Percentiles rank a stretch among this genome's conserved stretches.
These are phyloP conservation scores for Tortrix viridana DNA, from an alignment of 2,888 invertebrate genomes.

Conservation along the genomic window DNA sequence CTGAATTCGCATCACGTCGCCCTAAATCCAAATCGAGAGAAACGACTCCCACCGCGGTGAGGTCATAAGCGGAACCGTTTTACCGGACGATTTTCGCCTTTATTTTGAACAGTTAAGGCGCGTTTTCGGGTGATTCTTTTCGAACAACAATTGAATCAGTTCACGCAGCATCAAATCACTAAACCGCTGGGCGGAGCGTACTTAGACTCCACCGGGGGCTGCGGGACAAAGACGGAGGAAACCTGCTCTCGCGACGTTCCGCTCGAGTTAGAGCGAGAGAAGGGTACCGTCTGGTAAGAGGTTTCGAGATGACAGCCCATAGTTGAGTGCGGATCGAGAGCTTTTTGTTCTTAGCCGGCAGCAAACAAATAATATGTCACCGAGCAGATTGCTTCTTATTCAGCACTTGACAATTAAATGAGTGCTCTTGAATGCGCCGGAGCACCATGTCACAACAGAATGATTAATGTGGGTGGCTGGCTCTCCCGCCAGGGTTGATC, in stretches of 20 bases:
- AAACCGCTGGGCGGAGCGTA: slow-evolving; percentile 84
- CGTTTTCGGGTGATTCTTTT: slow-evolving; percentile 68
- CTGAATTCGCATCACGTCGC: slow-evolving; percentile 83
- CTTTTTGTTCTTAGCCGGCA: slow-evolving; percentile 77
- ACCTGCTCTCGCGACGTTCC: slow-evolving; percentile 50
- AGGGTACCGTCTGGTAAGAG: slow-evolving; percentile 62
- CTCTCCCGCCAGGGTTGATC: slow-evolving; percentile 74
- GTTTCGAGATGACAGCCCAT: slow-evolving; percentile 72
- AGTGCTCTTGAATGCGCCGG: slow-evolving; percentile 74
- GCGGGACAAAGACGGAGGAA: slow-evolving; percentile 71
- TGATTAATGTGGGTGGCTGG: slow-evolving; percentile 71
- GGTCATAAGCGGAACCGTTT: slow-evolving; percentile 77
- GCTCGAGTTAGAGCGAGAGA: slow-evolving; percentile 66
- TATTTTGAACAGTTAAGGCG: slow-evolving; percentile 75
- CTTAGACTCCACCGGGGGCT: slow-evolving; percentile 78
- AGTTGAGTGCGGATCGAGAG: slow-evolving; percentile 75
- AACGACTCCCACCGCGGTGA: slow-evolving; percentile 78
- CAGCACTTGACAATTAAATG: slow-evolving; percentile 82
- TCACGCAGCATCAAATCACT: slow-evolving; percentile 85
- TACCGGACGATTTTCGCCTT: slow-evolving; percentile 81
- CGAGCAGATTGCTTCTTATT: slow-evolving; percentile 81
- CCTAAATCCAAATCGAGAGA: slow-evolving; percentile 83
- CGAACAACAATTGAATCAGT: slow-evolving; percentile 83
- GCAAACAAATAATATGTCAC: slow-evolving; percentile 79
- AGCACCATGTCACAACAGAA: slow-evolving; percentile 74